Evolutionary conservation across 1,140 invertebrate species (phyloP), one percentile per base, ranked within the genome.

Genomic region (Nomia melanderi): DNA sequence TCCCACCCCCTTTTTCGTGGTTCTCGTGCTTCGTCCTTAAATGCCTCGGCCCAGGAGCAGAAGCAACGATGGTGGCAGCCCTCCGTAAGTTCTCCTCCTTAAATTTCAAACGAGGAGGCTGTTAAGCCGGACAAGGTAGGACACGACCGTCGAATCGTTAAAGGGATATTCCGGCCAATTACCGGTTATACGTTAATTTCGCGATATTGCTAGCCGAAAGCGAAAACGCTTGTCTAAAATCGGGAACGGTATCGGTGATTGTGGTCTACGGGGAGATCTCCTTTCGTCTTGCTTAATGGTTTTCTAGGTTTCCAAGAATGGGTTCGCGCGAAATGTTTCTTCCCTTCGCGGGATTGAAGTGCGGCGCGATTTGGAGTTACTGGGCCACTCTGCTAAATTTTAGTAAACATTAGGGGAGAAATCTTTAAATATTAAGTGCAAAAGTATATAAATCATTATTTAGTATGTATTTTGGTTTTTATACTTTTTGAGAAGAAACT

Each of bases 91-190:
- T 77, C 75, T 77, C 56, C 77, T 79, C 77, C 77, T 79, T 79
- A 79, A 79, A 79, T 79, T 79, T 79, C 77, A 76, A 79, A 79
- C 71, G 77, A 79, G 72, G 23, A 54, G 72, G 54, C 72, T 74
- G 70, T 67, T 79, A 76, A 76, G 77, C 72, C 63, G 72, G 63
- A 67, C 72, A 67, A 79, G 62, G 72, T 33, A 74, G 72, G 54
- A 78, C 77, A 60, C 77, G 77, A 66, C 54, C 60, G 71, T 60
- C 50, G 71, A 78, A 78, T 78, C 71, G 77, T 78, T 78, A 78
- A 78, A 78, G 53, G 70, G 71, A 74, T 78, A 75, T 75, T 78
- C 77, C 53, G 71, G 53, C 77, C 77, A 75, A 75, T 78, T 78
- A 78, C 62, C 53, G 77, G 77, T 78, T 78, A 78, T 72, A 78